Conservation (phyloP, 2,888 invertebrate genomes). For the Platerodrilus igneus region DNA sequence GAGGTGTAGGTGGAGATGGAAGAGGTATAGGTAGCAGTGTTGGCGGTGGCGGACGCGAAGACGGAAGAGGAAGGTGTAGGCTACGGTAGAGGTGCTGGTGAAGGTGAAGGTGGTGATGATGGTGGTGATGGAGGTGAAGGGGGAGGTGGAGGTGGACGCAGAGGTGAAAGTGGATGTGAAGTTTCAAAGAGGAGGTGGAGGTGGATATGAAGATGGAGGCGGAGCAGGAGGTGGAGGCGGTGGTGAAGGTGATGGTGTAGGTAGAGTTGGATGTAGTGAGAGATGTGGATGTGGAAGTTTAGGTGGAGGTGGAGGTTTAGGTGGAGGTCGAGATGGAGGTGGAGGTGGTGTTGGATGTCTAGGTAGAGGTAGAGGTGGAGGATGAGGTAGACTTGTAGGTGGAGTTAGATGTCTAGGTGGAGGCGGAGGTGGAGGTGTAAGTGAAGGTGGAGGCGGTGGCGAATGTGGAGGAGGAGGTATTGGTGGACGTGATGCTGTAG, state of each 20-base stretch:
- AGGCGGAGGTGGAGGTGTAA: no score
- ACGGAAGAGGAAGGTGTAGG: neutral
- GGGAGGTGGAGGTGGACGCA: neutral
- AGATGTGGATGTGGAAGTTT: neutral
- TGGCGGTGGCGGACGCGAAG: neutral
- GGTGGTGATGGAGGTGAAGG: neutral
- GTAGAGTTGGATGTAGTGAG: neutral
- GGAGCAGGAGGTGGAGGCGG: neutral
- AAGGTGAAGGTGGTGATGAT: neutral
- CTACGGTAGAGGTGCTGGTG: neutral
- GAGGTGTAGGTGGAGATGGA: no score
- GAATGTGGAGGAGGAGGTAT: conserved; percentile 1
- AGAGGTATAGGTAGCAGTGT: no score
- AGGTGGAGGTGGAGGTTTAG: neutral
- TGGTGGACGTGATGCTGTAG: neutral
- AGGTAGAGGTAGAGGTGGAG: conserved; percentile 1
- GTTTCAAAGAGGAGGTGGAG: neutral
- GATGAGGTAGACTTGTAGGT: neutral
- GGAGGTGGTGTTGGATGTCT: neutral
- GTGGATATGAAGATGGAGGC: neutral
- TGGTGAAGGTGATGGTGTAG: neutral
- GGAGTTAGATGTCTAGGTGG: no score
- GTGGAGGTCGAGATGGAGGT: no score
- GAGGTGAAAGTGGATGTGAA: no score
- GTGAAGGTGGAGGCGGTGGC: neutral